Conservation (phyloP, 2,888 invertebrate species). For the Morpho deidamia region DNA sequence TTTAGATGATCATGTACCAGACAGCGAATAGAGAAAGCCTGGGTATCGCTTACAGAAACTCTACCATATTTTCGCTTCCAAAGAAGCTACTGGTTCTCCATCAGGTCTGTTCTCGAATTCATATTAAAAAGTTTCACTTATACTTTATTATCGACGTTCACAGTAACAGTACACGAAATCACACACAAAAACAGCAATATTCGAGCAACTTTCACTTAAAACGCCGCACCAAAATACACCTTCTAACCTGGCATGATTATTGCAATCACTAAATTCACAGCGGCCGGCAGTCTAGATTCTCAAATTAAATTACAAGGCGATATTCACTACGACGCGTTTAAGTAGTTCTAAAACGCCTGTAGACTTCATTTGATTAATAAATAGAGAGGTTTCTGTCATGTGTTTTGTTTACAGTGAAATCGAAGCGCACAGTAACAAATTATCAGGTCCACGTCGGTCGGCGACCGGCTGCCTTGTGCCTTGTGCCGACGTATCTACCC, state of each 20-base stretch:
- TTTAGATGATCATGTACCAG: slow-evolving; percentile 28
- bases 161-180: slow-evolving; percentile 35
- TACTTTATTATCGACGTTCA: slow-evolving; percentile 13
- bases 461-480: slow-evolving; percentile 35
- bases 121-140: slow-evolving; percentile 5
- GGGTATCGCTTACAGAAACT: neutral
- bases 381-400: slow-evolving; percentile 45
- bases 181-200: slow-evolving; percentile 40
- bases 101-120: neutral
- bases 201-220: slow-evolving; percentile 64
- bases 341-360: slow-evolving; percentile 15
- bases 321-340: slow-evolving; percentile 3
- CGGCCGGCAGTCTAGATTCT: slow-evolving; percentile 54
- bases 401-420: slow-evolving; percentile 58
- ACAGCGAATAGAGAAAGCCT: neutral
- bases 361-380: slow-evolving; percentile 48
- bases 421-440: slow-evolving; percentile 21
- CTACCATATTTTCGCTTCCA: neutral
- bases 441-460: slow-evolving; percentile 26
- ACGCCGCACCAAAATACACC: slow-evolving; percentile 44
- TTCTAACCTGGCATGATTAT: slow-evolving; percentile 42
- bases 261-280: slow-evolving; percentile 53
- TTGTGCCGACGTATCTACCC: slow-evolving; percentile 23
- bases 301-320: neutral
- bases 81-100: neutral